Conservation (phyloP, 2,797 vertebrate genomes). For the Enteromius mattozi region DNA sequence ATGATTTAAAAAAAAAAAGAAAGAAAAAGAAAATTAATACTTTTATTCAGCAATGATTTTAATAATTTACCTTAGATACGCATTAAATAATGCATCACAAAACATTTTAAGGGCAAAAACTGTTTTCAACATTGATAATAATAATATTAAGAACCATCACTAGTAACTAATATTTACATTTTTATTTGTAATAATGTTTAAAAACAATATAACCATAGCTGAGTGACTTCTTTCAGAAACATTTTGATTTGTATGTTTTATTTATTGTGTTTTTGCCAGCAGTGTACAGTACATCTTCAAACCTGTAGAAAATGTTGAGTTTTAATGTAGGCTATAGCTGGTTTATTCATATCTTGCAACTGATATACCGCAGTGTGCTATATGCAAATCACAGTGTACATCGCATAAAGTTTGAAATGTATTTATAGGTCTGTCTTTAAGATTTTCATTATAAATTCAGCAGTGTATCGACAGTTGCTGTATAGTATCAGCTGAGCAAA, state of each 20-base stretch:
- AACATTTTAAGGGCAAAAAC: too few relatives aligned
- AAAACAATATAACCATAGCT: too few relatives aligned
- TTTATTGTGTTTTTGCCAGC: too few relatives aligned
- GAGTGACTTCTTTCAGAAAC: too few relatives aligned
- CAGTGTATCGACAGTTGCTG: constrained; percentile 19
- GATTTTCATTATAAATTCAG: constrained; percentile 11
- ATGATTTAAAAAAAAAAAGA: too few relatives aligned
- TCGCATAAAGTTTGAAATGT: not conserved
- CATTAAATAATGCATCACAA: too few relatives aligned
- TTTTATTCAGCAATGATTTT: too few relatives aligned
- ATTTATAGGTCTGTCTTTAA: constrained; percentile 12
- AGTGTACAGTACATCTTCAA: not conserved
- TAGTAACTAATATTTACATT: not conserved
- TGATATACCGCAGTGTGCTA: not conserved
- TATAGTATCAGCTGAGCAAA: constrained; percentile 7
- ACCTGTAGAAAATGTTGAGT: not conserved
- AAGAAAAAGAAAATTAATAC: too few relatives aligned
- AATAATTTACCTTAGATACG: too few relatives aligned
- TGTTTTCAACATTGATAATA: too few relatives aligned
- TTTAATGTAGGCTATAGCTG: not conserved
- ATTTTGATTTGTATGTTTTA: too few relatives aligned
- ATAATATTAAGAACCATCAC: not conserved
- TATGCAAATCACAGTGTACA: not conserved
- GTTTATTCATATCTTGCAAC: not conserved
- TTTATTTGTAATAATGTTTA: too few relatives aligned